Evolutionary conservation across 1,140 invertebrate species (phyloP).

Genomic region (Neodiprion pinetum): DNA sequence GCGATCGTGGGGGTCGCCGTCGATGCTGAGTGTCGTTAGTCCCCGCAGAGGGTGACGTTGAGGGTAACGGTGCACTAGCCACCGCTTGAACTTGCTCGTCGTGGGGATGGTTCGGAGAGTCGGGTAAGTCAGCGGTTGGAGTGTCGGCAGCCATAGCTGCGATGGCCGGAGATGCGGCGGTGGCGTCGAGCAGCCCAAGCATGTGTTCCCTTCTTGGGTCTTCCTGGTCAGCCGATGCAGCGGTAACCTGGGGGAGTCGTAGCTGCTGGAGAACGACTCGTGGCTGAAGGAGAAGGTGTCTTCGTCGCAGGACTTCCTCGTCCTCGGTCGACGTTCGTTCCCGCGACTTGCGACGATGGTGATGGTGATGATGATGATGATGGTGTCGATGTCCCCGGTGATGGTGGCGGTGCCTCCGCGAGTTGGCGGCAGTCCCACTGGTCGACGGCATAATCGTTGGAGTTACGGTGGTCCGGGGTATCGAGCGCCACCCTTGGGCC

Average conservation of each 20-base stretch:
- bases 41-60: neutral
- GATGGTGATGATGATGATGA: conserved; percentile 22
- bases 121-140: conserved; percentile 38
- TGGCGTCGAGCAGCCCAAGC: neutral
- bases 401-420: conserved; percentile 28
- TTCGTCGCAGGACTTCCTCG: conserved; percentile 26
- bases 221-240: conserved; percentile 55
- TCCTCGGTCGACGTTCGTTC: conserved; percentile 22
- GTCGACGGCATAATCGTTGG: conserved; percentile 58
- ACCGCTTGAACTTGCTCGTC: conserved; percentile 25
- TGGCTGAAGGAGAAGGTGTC: conserved; percentile 47
- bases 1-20: neutral
- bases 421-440: conserved; percentile 32
- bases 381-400: conserved; percentile 27
- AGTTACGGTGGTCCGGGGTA: conserved; percentile 72
- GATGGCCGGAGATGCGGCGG: conserved; percentile 30
- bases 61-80: neutral
- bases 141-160: conserved; percentile 43
- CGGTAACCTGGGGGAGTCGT: conserved; percentile 38
- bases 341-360: conserved; percentile 19
- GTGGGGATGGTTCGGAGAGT: conserved; percentile 32
- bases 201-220: conserved; percentile 26
- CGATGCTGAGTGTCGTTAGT: neutral
- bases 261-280: conserved; percentile 55
- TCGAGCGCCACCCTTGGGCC: conserved; percentile 79